Conservation (phyloP, 2,888 invertebrate genomes). For the Ethmia dodecea region DNA sequence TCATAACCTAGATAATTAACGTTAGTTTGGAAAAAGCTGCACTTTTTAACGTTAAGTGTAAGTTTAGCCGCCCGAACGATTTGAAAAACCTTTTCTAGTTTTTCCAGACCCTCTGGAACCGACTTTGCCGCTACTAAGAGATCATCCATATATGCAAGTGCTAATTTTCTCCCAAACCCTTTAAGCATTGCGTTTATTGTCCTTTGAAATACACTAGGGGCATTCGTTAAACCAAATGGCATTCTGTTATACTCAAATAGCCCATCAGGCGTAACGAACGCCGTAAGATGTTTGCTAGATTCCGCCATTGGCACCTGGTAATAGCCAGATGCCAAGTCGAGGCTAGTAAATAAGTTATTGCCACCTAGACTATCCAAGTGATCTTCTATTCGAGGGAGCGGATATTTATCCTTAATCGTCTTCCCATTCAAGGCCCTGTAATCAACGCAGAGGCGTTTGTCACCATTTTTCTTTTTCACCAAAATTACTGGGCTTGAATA, state of each 20-base stretch:
- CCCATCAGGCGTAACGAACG: too few relatives aligned
- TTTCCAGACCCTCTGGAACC: constrained; percentile 7
- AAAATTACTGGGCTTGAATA: constrained; percentile 7
- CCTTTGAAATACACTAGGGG: constrained; percentile 13
- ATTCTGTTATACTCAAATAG: constrained; percentile 10
- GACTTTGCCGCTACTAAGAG: constrained; percentile 6
- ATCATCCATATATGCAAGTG: constrained; percentile 13
- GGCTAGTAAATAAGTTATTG: constrained; percentile 7
- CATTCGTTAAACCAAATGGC: constrained; percentile 12
- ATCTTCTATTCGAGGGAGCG: constrained; percentile 7
- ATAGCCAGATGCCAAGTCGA: too few relatives aligned
- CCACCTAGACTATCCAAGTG: constrained; percentile 5
- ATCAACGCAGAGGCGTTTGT: constrained; percentile 33
- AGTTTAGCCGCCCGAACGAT: constrained; percentile 11
- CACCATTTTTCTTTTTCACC: constrained; percentile 8
- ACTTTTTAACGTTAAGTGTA: constrained; percentile 13
- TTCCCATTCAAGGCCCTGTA: constrained; percentile 39
- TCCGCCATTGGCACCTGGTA: too few relatives aligned
- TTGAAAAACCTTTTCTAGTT: constrained; percentile 1
- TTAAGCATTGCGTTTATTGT: constrained; percentile 11
- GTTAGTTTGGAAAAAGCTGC: constrained; percentile 13
- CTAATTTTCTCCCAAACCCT: not conserved
- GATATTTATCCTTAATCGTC: constrained; percentile 21
- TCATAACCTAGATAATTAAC: constrained; percentile 20
- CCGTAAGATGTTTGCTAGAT: too few relatives aligned